phyloP scores from a whole-genome alignment of 2,888 invertebrate species.

The Plagiodera versicolora region DNA sequence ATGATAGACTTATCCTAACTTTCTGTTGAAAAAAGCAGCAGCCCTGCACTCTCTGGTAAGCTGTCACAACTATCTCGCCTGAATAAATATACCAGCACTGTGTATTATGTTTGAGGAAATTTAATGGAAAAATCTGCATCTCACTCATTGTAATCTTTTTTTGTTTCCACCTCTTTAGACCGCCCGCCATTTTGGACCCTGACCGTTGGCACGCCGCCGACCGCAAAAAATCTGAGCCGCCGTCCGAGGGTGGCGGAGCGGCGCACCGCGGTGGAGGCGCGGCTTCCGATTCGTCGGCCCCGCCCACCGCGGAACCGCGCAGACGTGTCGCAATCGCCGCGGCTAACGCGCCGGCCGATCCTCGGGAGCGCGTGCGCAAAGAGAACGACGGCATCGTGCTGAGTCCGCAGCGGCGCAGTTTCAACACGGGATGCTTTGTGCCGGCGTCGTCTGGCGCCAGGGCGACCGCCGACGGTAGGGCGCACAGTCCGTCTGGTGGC shows the following conservation, averaged over 20 bases:
- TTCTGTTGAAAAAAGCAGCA: no score
- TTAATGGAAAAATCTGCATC: no score
- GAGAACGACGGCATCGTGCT: slow-evolving; percentile 83
- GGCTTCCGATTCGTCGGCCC: no score
- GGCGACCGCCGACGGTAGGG: slow-evolving; percentile 29
- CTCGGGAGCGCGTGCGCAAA: slow-evolving; percentile 76
- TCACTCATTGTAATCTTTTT: no score
- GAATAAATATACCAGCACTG: no score
- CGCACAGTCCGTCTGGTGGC: slow-evolving; percentile 44
- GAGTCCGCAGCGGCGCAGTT: slow-evolving; percentile 83
- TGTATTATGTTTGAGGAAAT: no score
- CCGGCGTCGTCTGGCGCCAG: slow-evolving; percentile 55
- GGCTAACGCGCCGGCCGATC: slow-evolving; percentile 63
- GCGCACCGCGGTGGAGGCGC: slow-evolving; percentile 55
- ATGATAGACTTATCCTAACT: no score
- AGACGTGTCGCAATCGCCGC: neutral
- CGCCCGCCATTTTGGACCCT: slow-evolving; percentile 39
- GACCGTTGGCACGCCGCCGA: slow-evolving; percentile 57
- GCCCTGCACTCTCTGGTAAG: no score
- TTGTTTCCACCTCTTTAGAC: no score
- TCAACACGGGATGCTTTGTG: slow-evolving; percentile 85
- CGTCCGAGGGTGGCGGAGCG: slow-evolving; percentile 61
- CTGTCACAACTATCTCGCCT: no score
- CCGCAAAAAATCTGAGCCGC: slow-evolving; percentile 64
- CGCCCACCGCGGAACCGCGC: no score